phyloP scores from a whole-genome alignment of 2,113 vertebrate genomes.

The Saguinus imperator region DNA sequence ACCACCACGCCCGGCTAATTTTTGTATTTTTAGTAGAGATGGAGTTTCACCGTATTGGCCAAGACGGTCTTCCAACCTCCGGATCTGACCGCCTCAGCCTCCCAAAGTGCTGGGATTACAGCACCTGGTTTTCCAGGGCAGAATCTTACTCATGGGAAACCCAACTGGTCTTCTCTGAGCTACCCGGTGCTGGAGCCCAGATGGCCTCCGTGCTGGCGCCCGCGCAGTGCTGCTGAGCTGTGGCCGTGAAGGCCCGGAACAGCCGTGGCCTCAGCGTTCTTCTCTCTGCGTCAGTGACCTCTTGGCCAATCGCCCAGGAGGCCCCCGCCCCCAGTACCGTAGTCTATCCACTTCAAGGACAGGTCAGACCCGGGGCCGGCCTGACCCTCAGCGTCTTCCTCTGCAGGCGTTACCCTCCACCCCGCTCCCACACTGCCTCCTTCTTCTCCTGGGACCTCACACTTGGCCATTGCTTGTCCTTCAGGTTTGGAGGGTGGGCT shows the following conservation, averaged over 20 bases:
- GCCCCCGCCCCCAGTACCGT: accelerated
- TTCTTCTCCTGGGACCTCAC: background rate
- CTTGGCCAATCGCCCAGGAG: background rate
- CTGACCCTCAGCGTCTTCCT: accelerated
- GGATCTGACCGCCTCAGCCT: too few relatives aligned
- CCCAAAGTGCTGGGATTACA: too few relatives aligned
- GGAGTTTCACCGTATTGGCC: too few relatives aligned
- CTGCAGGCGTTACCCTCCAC: accelerated
- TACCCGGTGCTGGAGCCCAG: accelerated
- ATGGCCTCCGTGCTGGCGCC: background rate
- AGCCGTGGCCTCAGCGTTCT: background rate
- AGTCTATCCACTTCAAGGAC: background rate
- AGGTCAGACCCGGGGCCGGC: background rate
- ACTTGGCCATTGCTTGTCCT: background rate
- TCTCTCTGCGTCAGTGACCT: accelerated
- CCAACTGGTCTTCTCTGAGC: background rate
- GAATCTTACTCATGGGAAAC: accelerated
- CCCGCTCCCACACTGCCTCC: accelerated
- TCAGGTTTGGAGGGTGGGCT: too few relatives aligned
- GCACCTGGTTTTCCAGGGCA: too few relatives aligned
- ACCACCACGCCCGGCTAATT: too few relatives aligned
- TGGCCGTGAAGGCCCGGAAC: background rate
- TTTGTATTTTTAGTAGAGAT: too few relatives aligned
- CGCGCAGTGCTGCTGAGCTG: accelerated
- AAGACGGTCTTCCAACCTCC: too few relatives aligned